Percentiles rank a stretch among this genome's conserved stretches.
Conservation (phyloP, 2,797 vertebrate species). For the Danio albolineatus region DNA sequence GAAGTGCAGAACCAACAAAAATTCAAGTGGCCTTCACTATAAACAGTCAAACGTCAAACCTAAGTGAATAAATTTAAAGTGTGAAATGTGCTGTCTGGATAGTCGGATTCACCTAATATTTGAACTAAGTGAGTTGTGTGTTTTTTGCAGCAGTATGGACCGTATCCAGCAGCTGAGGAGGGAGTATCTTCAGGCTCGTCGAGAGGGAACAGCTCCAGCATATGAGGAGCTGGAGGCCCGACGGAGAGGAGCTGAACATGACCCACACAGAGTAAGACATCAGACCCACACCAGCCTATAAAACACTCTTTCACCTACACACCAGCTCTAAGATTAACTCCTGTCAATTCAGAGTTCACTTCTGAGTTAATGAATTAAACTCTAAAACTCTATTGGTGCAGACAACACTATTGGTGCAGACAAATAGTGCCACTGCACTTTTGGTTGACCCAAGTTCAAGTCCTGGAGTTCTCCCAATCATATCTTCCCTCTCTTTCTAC, state of each 20-base stretch:
- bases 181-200: slow-evolving; percentile 92
- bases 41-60: too few relatives aligned
- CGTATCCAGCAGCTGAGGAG: slow-evolving; percentile 92
- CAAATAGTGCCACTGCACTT: too few relatives aligned
- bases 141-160: slow-evolving; percentile 78
- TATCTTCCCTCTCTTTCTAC: too few relatives aligned
- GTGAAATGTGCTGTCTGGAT: too few relatives aligned
- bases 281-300: slow-evolving; percentile 22
- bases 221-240: slow-evolving; percentile 86
- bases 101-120: slow-evolving; percentile 31
- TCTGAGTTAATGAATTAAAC: too few relatives aligned
- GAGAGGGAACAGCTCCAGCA: slow-evolving; percentile 84
- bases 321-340: neutral
- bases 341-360: neutral
- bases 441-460: too few relatives aligned
- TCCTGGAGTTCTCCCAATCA: too few relatives aligned
- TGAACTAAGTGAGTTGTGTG: slow-evolving; percentile 20
- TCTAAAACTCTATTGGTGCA: too few relatives aligned
- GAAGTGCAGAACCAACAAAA: too few relatives aligned
- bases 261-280: slow-evolving; percentile 85
- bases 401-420: too few relatives aligned
- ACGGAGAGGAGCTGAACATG: slow-evolving; percentile 78
- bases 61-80: too few relatives aligned
- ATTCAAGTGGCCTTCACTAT: too few relatives aligned
- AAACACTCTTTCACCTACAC: neutral